A percentile compares a stretch with the other conserved stretches of the same genome.
Evolutionary conservation across 2,797 vertebrate genomes (phyloP).

Genomic region (Poecilia wingei): DNA sequence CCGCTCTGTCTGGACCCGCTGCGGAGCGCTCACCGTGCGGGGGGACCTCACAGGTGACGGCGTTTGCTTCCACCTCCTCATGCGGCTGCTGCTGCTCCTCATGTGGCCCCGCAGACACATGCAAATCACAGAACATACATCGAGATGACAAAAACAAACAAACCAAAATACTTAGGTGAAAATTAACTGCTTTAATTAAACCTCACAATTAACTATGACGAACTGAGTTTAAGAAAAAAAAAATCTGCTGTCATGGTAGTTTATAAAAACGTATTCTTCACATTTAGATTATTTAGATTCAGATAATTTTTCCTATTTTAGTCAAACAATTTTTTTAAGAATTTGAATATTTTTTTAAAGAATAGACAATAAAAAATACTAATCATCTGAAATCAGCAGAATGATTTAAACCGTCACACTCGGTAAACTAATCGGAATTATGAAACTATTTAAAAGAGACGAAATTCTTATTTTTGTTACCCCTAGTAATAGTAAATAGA

Average conservation of each 20-base stretch:
- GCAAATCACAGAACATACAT: slow-evolving; percentile 37
- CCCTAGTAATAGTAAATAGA: background rate
- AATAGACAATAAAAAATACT: background rate
- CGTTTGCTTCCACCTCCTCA: slow-evolving; percentile 11
- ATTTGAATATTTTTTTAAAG: background rate
- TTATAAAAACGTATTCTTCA: background rate
- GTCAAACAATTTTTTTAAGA: background rate
- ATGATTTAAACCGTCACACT: background rate
- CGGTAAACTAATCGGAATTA: background rate
- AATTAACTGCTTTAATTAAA: too few relatives aligned
- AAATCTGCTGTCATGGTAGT: background rate
- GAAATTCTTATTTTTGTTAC: background rate
- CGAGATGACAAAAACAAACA: background rate
- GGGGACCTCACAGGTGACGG: slow-evolving; percentile 37
- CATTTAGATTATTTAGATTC: background rate
- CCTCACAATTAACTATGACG: background rate
- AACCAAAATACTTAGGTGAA: slow-evolving; percentile 18
- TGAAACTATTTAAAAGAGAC: background rate
- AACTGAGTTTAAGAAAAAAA: background rate
- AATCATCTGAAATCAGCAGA: background rate
- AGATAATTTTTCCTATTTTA: background rate
- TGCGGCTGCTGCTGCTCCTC: background rate
- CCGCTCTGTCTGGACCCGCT: slow-evolving; percentile 4
- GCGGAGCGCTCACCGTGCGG: background rate
- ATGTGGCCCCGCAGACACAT: slow-evolving; percentile 36